Base-by-base conservation (phyloP, 2,113 vertebrate species). In the Gambusia holbrooki region DNA sequence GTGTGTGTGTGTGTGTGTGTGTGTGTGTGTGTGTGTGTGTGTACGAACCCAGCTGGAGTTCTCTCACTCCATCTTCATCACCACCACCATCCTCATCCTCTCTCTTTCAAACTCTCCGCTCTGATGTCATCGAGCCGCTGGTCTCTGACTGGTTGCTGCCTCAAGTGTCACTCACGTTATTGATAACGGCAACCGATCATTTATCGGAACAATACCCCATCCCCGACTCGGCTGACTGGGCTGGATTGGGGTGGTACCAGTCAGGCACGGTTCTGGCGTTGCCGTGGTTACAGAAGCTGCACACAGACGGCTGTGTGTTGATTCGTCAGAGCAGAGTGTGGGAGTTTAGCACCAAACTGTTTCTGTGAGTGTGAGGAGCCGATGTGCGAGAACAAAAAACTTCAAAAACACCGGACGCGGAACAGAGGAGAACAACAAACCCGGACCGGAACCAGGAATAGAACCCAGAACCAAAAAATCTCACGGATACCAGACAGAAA, bases 21-120 rank as follows among this genome's bases (percentile, higher is more conserved):
- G 54, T 71, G 40, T 54, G 51, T 69, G 27, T 69, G 30, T 62
- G 28, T 62, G 60, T 40, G 51, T 66, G 73, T 79, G 71, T 69
- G 15, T 64, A 29, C 51, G 22, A 35, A 32, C 65, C 65, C 64
- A 76, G 73, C 74, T 74, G 74, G 73, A 68, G 74, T 45, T 70
- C 62, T 77, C 58, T 84, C 67, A 33, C 79, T 73, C 37, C 48
- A 51, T 22, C 76, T 54, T 72, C 66, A 61, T 76, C 69, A 54
- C 62, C 65, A 60, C 51, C 35, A 28, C 7, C 22, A n/a, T 58
- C 42, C 32, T 60, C 65, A 28, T 37, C 40, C 28, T 72, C 28
- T 42, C 25, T 5, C 17, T 48, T 12, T 66, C 22, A 5, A 25
- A n/a, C 62, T 48, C 12, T 42, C 48, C 73, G 5, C 4, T 33